These are phyloP conservation scores for Paracentrotus lividus DNA, from an alignment of 53 echinoderm and acorn worm genomes.

Conservation along the genomic window DNA sequence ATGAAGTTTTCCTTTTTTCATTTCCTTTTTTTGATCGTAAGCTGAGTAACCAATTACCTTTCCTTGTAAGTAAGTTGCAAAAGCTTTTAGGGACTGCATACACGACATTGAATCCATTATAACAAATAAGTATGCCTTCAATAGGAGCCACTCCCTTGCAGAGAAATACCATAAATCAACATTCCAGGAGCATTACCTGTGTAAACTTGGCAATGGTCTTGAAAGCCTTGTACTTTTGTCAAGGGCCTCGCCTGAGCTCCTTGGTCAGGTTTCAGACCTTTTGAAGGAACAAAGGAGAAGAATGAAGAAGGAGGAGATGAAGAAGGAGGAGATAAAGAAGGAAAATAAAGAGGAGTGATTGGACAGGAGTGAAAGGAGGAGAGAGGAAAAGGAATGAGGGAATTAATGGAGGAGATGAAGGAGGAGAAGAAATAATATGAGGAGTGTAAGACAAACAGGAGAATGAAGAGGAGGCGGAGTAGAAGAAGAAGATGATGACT, in stretches of 20 bases:
- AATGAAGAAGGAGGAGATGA: neutral
- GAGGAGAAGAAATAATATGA: neutral
- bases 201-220: neutral
- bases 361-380: neutral
- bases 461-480: neutral
- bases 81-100: neutral
- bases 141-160: neutral
- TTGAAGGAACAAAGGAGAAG: neutral
- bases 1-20: too few species aligned
- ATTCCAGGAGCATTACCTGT: neutral
- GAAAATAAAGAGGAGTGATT: neutral
- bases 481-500: neutral
- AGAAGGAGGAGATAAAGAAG: neutral
- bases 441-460: neutral
- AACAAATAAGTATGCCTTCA: constrained; percentile 5
- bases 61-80: neutral
- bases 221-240: neutral
- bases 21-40: too few species aligned
- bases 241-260: neutral
- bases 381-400: neutral
- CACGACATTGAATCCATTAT: constrained; percentile 31
- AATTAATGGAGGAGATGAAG: neutral
- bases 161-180: neutral
- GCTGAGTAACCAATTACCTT: neutral
- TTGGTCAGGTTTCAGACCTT: neutral